Percentiles rank a stretch among this genome's conserved stretches.
These are phyloP conservation scores for Apotomis capreana DNA, from an alignment of 2,888 invertebrate species.

Conservation along the genomic window DNA sequence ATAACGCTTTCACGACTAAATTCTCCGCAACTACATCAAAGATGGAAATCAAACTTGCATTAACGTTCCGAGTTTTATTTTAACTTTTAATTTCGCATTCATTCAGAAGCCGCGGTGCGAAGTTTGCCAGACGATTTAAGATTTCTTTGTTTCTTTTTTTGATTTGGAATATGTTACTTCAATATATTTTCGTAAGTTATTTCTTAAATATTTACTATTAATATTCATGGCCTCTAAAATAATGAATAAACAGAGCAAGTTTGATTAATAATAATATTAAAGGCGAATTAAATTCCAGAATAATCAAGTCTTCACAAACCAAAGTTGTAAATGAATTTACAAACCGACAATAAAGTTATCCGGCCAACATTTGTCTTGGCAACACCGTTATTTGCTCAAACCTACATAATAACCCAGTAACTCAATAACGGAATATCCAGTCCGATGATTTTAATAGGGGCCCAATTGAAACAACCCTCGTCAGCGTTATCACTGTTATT, in stretches of 20 bases:
- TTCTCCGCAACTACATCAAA: constrained; percentile 53
- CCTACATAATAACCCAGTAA: constrained; percentile 8
- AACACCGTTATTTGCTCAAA: constrained; percentile 27
- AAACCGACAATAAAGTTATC: constrained; percentile 25
- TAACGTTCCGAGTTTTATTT: constrained; percentile 68
- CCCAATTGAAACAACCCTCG: constrained; percentile 32
- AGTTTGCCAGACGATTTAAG: constrained; percentile 42
- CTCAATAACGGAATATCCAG: constrained; percentile 29
- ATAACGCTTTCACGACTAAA: constrained; percentile 13
- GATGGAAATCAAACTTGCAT: constrained; percentile 75
- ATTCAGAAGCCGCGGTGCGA: constrained; percentile 38
- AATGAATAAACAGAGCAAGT: not conserved
- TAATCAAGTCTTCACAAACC: not conserved
- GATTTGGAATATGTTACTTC: not conserved
- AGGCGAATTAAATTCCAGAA: not conserved
- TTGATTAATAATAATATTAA: not conserved
- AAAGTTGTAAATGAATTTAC: not conserved
- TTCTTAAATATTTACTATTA: not conserved
- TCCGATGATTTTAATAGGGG: constrained; percentile 31
- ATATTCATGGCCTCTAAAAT: not conserved
- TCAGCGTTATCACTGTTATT: constrained; percentile 28
- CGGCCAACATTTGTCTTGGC: constrained; percentile 26
- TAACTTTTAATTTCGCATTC: constrained; percentile 64
- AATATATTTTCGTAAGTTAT: constrained; percentile 10
- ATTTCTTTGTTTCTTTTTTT: constrained; percentile 40